Percentiles rank a stretch among this genome's conserved stretches.
phyloP scores from a whole-genome alignment of 2,888 invertebrate species.

The Apoda limacodes region DNA sequence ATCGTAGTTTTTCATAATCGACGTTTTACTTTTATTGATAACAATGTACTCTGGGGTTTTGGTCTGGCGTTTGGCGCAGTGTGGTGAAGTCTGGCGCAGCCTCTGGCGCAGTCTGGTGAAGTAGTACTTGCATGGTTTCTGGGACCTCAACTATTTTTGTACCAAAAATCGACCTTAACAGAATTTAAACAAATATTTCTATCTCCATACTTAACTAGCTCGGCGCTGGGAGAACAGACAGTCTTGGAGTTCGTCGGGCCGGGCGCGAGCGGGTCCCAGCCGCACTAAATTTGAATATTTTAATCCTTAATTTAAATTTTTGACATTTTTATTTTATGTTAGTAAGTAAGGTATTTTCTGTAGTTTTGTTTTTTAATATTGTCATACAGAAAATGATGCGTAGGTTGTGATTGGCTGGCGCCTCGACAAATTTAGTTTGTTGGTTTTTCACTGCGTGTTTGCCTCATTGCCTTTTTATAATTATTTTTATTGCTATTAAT shows the following conservation, averaged over 20 bases:
- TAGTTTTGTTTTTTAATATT: conserved; percentile 68
- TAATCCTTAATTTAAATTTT: conserved; percentile 71
- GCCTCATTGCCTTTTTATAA: too few relatives aligned
- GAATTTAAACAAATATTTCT: conserved; percentile 19
- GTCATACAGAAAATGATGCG: conserved; percentile 59
- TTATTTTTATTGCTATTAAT: too few relatives aligned
- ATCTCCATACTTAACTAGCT: conserved; percentile 28
- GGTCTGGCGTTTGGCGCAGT: too few relatives aligned
- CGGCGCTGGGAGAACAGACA: conserved; percentile 26
- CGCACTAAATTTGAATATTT: conserved; percentile 71
- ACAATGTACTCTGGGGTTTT: too few relatives aligned
- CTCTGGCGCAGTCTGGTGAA: too few relatives aligned
- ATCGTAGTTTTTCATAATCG: too few relatives aligned
- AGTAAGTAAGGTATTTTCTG: conserved; percentile 68
- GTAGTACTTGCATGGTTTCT: too few relatives aligned
- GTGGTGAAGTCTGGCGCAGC: too few relatives aligned
- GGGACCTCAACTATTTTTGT: conserved; percentile 1
- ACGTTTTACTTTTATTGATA: too few relatives aligned
- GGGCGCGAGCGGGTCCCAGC: conserved; percentile 48
- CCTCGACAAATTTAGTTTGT: too few relatives aligned
- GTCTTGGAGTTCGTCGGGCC: conserved; percentile 20
- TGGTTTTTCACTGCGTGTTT: too few relatives aligned
- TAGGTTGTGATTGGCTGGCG: conserved; percentile 21
- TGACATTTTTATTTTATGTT: conserved; percentile 71
- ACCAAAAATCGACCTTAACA: not conserved